A percentile compares a stretch with the other conserved stretches of the same genome.
These are phyloP conservation scores for Popillia japonica DNA, from an alignment of 1,140 invertebrate genomes.

Conservation along the genomic window DNA sequence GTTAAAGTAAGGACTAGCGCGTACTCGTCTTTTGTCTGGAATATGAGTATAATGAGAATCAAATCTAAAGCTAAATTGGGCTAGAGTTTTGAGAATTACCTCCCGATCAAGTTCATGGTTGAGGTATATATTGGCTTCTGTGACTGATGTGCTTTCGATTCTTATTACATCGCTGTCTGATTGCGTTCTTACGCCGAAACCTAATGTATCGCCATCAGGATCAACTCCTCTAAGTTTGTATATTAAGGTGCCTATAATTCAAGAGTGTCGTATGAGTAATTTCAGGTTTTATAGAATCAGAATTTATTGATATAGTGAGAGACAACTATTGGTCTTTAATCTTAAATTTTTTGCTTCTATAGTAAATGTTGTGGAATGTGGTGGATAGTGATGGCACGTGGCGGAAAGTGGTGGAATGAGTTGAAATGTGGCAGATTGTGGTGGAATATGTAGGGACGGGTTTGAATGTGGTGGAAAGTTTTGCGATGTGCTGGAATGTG, in stretches of 20 bases:
- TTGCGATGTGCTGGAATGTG: too few relatives aligned
- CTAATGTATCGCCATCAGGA: slow-evolving; percentile 83
- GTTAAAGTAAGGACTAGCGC: slow-evolving; percentile 87
- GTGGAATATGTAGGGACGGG: too few relatives aligned
- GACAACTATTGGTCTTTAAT: too few relatives aligned
- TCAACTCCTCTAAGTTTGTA: slow-evolving; percentile 83
- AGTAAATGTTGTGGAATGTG: too few relatives aligned
- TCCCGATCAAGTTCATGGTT: slow-evolving; percentile 91
- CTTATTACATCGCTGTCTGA: slow-evolving; percentile 83
- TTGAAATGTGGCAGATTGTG: too few relatives aligned
- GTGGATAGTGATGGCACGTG: too few relatives aligned
- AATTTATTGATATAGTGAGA: too few relatives aligned
- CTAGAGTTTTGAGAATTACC: slow-evolving; percentile 61
- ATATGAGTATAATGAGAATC: slow-evolving; percentile 2
- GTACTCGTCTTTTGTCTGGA: slow-evolving; percentile 84
- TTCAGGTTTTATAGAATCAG: neutral
- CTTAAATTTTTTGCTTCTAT: too few relatives aligned
- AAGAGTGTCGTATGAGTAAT: too few relatives aligned
- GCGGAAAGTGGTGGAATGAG: too few relatives aligned
- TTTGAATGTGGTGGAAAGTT: too few relatives aligned
- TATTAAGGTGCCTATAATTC: slow-evolving; percentile 78
- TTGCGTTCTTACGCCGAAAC: slow-evolving; percentile 83
- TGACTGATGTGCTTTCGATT: slow-evolving; percentile 80
- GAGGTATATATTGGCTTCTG: slow-evolving; percentile 87
- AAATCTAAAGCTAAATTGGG: neutral